These are phyloP conservation scores for Hipposideros armiger DNA, from an alignment of 2,113 vertebrate genomes.

Conservation along the genomic window DNA sequence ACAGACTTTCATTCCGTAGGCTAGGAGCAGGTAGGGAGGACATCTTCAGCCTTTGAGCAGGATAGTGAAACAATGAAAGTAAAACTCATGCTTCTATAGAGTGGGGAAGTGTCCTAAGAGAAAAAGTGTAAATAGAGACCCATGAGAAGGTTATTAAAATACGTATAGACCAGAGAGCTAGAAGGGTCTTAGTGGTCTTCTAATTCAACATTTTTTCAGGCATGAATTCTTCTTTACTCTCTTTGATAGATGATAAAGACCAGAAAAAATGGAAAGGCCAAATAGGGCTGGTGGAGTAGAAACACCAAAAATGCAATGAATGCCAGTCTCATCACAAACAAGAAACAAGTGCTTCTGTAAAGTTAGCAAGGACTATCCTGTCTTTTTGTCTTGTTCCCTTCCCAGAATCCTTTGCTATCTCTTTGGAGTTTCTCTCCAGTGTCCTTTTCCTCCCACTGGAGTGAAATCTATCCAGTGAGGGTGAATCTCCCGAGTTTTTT, in stretches of 20 bases:
- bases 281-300: not conserved
- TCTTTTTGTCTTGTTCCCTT: not conserved
- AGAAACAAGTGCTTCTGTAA: not conserved
- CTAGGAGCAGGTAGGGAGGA: not conserved
- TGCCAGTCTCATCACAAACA: too few species aligned
- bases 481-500: not conserved
- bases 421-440: not conserved
- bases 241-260: not conserved
- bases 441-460: not conserved
- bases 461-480: not conserved
- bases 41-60: not conserved
- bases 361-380: not conserved
- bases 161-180: not conserved
- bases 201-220: not conserved
- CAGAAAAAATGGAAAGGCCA: conserved; percentile 11
- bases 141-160: not conserved
- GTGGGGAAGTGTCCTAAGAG: not conserved
- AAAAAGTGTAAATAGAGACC: not conserved
- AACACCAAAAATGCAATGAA: not conserved
- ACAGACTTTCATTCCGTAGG: not conserved
- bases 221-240: not conserved
- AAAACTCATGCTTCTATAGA: not conserved
- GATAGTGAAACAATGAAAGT: not conserved
- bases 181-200: not conserved
- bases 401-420: not conserved